Evolutionary conservation across 2,113 vertebrate genomes (phyloP), one percentile per base, ranked within the genome.

Genomic region (Ceratotherium simum): DNA sequence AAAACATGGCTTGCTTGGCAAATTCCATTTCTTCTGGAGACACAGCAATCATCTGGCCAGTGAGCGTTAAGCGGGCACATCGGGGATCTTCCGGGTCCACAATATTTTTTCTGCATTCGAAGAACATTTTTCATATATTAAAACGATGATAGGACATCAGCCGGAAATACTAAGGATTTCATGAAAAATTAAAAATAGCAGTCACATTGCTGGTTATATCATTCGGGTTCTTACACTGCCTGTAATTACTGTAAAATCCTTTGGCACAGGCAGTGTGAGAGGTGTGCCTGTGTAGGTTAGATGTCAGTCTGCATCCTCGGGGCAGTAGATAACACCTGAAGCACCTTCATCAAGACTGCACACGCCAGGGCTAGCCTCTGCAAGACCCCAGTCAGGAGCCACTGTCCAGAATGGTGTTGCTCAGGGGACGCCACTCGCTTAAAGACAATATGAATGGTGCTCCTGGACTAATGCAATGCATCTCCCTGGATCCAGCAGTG

Each of bases 1-100:
- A 99, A 98, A 99, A 99, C 97, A 99, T 92, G 29, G 99, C 99
- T 96, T 99, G 99, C 97, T 99, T 99, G 96, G 99, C 99, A 98
- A 99, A 99, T 75, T 99, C 99, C 8, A 98, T 96, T 98, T 99
- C 99, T 96, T 99, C 99, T 0, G 98, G 98, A 84, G 97, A 97
- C 64, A 99, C 99, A 0, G 95, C 96, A 64, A 99, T 98, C 99
- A 99, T 99, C 98, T 98, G 99, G 96, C 99, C 99, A 3, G 65
- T 99, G 56, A 99, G 98, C 2, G 99, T 99, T 92, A 99, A 98
- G 89, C 99, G 98, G 96, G 98, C 94, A n/a, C 99, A 99, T 95
- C 99, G 98, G 12, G 99, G 99, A 96, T 99, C 99, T 94, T 99
- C 99, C 0, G 99, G 99, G 95, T 99, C 99, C 2, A 99, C 99